Base-by-base conservation (phyloP, 2,888 invertebrate species). In the Drosophila meridiana region DNA sequence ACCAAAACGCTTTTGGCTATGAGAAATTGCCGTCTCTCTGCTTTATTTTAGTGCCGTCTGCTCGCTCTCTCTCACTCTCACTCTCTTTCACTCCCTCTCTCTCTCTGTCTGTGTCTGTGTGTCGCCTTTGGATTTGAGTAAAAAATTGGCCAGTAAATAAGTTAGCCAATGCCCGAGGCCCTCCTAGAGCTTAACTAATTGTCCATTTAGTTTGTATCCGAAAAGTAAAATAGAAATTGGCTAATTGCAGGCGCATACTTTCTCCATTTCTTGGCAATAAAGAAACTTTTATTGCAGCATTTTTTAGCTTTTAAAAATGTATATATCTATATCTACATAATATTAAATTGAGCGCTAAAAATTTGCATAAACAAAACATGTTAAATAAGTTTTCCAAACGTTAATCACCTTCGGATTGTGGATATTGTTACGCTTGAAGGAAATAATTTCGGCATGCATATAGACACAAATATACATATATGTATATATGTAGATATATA, bases 1-100 rank as follows among this genome's bases (percentile, higher is more conserved):
- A 75, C 76, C 79, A 63, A 79, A 53, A 36, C 11, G 20, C 34
- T 52, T 78, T 77, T 73, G 73, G 70, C 71, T 80, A 60, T 82
- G 81, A 78, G 78, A 80, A 76, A 76, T 70, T 71, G 74, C 62
- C 71, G 73, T 75, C 73, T 67, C 73, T 67, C 55, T 73, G 72
- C 67, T 77, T 83, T 83, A 69, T 67, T 69, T 70, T 73, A 42
- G 73, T 73, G 71, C 60, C 73, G 70, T 68, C 63, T 73, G 65
- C 52, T 20, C 11, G 11, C 32, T 11, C 52, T 13, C 52, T 50
- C 50, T 32, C 28, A n/a, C 40, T 40, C 40, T 5, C 40, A 6
- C 34, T 7, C 34, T 47, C 47, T 30, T n/a, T 48, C 48, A n/a
- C 32, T 9, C 50, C 20, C 6, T 8, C 11, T 9, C 32, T 52